Base-by-base conservation (phyloP, 1,140 invertebrate species). In the Saccostrea cuccullata region DNA sequence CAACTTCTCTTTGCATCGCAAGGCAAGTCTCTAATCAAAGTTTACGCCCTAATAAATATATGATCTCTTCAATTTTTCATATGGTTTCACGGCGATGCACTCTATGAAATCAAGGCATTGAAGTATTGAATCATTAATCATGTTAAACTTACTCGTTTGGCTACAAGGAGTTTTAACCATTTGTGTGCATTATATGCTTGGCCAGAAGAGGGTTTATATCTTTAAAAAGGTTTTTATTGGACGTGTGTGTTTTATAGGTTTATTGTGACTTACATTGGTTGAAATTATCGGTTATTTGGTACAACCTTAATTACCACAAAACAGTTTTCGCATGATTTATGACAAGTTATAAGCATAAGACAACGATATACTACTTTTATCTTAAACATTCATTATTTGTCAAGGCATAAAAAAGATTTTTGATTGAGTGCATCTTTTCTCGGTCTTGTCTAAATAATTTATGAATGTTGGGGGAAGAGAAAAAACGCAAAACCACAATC, bases 391-490 rank as follows among this genome's bases (percentile, higher is more conserved):
- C n/a, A 64, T 64, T 64, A 64, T 77, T 77, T 77, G 70, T 77
- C 26, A 77, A 77, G 26, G 36, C 30, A 77, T 77, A 30, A 26
- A 30, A 26, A 77, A 30, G 26, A 9, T 26, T 36, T 77, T 77
- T 77, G 70, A 77, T 77, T 26, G 30, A 77, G 70, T 77, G 11
- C 70, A 30, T 47, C 30, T 13, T 77, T 30, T 77, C 26, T 30
- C 26, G 30, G 70, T 77, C 70, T 77, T 23, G 23, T 15, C 70
- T 36, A 77, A 77, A 77, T 77, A 30, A 77, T 77, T 77, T 77
- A 77, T 77, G 70, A 26, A 77, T 77, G 70, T 77, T 77, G 70
- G 70, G 70, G 70, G 70, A 77, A 77, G 70, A 77, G 26, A 77
- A 73, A 67, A 26, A 77, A 26, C 23, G 26, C 23, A 77, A 77